Percentiles rank a stretch among this genome's conserved stretches.
Conservation (phyloP, 30 jellyfish, hydroid and myxozoan species). For the Aurelia sp. region DNA sequence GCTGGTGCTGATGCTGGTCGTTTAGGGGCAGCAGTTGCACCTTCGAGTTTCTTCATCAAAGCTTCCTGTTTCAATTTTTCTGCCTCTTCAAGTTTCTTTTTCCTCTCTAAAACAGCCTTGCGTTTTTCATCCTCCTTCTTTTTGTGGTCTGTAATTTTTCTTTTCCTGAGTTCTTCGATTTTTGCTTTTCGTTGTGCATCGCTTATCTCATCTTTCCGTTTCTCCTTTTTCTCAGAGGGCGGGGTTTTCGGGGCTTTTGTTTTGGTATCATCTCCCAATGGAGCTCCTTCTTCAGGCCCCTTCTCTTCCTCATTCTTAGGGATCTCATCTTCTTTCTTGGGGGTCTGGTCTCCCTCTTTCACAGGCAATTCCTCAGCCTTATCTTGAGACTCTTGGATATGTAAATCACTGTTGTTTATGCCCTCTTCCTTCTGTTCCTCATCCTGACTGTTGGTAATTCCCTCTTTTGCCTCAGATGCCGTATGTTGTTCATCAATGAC, state of each 20-base stretch:
- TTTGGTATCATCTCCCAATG: slow-evolving; percentile 12
- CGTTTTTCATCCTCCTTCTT: slow-evolving; percentile 85
- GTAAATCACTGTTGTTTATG: neutral
- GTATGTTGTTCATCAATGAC: too few relatives aligned
- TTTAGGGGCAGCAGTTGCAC: slow-evolving; percentile 45
- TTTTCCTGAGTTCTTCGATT: slow-evolving; percentile 75
- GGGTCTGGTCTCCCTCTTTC: slow-evolving; percentile 5
- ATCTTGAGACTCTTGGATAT: neutral
- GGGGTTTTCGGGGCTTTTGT: slow-evolving; percentile 49
- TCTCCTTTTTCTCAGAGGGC: slow-evolving; percentile 33
- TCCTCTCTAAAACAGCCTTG: slow-evolving; percentile 78
- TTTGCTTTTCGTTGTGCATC: slow-evolving; percentile 70
- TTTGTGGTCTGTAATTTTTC: slow-evolving; percentile 57
- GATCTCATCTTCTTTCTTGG: neutral
- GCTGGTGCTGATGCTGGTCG: slow-evolving; percentile 80
- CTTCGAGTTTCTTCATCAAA: slow-evolving; percentile 64
- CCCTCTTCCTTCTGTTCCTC: slow-evolving; percentile 6
- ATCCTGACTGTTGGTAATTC: too few relatives aligned
- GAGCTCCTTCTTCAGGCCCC: slow-evolving; percentile 11
- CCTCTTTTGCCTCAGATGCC: too few relatives aligned
- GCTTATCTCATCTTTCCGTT: slow-evolving; percentile 55
- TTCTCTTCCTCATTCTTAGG: slow-evolving; percentile 11
- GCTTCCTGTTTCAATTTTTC: slow-evolving; percentile 73
- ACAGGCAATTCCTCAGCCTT: neutral
- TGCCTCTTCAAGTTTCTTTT: slow-evolving; percentile 70